Evolutionary conservation across 2,113 vertebrate species (phyloP).

Genomic region (Propithecus coquereli): DNA sequence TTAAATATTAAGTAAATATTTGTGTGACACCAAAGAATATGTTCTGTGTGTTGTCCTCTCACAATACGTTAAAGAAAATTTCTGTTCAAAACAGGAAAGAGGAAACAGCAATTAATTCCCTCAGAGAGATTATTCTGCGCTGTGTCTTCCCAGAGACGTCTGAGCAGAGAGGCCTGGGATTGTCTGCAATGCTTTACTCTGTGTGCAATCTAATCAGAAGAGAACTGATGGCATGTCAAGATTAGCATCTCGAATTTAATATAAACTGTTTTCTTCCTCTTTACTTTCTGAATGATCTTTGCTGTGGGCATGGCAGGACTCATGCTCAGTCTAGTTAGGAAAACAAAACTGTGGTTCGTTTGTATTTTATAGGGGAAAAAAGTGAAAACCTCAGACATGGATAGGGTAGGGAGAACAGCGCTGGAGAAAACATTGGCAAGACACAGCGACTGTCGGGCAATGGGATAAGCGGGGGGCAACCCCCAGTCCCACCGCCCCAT

Average conservation of each 20-base stretch:
- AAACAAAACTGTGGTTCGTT: neutral
- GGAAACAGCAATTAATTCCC: slow-evolving; percentile 63
- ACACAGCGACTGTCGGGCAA: fast-evolving
- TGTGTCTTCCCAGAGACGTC: neutral
- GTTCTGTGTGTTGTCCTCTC: slow-evolving; percentile 42
- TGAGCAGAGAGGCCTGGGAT: neutral
- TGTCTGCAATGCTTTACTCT: neutral
- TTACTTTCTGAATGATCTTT: neutral
- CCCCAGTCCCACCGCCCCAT: neutral
- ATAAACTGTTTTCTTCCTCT: neutral
- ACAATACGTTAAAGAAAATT: slow-evolving; percentile 65
- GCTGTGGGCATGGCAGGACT: neutral
- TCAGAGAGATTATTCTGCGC: neutral
- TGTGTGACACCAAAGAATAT: slow-evolving; percentile 44
- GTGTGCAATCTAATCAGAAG: neutral
- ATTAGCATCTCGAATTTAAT: slow-evolving; percentile 31
- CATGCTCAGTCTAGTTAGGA: neutral
- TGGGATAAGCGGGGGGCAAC: neutral
- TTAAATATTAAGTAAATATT: slow-evolving; percentile 72
- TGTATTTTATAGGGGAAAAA: neutral
- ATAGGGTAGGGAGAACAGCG: neutral
- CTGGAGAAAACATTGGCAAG: neutral
- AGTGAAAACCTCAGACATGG: neutral
- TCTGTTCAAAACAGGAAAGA: slow-evolving; percentile 75
- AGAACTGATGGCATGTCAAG: neutral